Conservation (phyloP, 2,888 invertebrate genomes). For the Hypena proboscidalis region DNA sequence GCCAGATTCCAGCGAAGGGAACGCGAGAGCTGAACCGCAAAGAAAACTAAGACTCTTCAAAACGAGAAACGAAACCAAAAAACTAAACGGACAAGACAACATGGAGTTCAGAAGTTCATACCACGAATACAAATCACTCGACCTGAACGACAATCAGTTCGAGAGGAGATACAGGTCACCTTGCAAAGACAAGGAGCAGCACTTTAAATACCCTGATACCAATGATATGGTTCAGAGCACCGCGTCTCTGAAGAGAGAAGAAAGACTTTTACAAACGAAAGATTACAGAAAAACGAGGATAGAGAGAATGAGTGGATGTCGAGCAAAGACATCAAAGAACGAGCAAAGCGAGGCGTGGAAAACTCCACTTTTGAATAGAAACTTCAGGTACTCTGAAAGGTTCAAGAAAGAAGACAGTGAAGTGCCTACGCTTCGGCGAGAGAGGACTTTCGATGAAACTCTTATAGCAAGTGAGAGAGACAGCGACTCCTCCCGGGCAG, state of each 20-base stretch:
- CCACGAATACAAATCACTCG: slow-evolving; percentile 73
- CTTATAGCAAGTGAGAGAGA: slow-evolving; percentile 67
- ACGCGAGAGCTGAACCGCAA: slow-evolving; percentile 77
- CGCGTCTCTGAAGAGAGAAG: slow-evolving; percentile 75
- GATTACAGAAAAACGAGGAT: slow-evolving; percentile 78
- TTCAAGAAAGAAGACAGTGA: slow-evolving; percentile 73
- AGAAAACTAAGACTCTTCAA: slow-evolving; percentile 89
- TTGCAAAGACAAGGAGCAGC: slow-evolving; percentile 76
- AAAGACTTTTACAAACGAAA: slow-evolving; percentile 78
- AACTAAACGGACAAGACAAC: slow-evolving; percentile 72
- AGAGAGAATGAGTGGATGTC: slow-evolving; percentile 78
- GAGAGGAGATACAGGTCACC: slow-evolving; percentile 77
- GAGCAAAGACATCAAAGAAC: slow-evolving; percentile 77
- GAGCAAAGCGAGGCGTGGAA: slow-evolving; percentile 78
- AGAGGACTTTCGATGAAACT: slow-evolving; percentile 81
- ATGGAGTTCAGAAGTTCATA: slow-evolving; percentile 63
- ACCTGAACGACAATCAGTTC: slow-evolving; percentile 66
- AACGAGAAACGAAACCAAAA: slow-evolving; percentile 90
- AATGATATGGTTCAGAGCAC: slow-evolving; percentile 76
- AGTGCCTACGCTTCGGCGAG: slow-evolving; percentile 72
- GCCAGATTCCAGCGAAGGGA: slow-evolving; percentile 85
- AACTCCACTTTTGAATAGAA: slow-evolving; percentile 75
- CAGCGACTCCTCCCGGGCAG: slow-evolving; percentile 65
- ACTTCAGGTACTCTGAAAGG: slow-evolving; percentile 80
- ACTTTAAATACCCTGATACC: slow-evolving; percentile 72